Evolutionary conservation across 1,140 invertebrate species (phyloP).

Genomic region (Zaprionus lachaisei): DNA sequence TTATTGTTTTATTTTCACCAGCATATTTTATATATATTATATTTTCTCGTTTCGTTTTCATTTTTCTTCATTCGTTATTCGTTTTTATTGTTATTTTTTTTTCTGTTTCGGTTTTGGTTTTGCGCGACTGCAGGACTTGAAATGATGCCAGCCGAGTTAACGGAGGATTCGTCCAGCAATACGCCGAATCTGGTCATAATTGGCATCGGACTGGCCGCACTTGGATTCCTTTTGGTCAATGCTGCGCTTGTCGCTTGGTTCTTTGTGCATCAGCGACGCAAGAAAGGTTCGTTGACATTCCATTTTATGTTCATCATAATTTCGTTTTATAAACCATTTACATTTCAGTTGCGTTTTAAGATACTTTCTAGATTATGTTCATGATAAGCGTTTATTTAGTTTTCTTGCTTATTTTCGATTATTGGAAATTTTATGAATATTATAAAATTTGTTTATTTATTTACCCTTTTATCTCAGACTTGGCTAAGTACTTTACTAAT

Average conservation of each 20-base stretch:
- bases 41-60: conserved; percentile 37
- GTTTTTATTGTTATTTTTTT: conserved; percentile 27
- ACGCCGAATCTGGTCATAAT: conserved; percentile 92
- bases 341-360: background rate
- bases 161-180: conserved; percentile 87
- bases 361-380: background rate
- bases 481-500: conserved; percentile 1
- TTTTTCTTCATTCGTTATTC: conserved; percentile 26
- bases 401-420: background rate
- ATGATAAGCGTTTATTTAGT: no score
- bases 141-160: conserved; percentile 88
- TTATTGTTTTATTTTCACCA: conserved; percentile 77
- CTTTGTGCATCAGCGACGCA: conserved; percentile 89
- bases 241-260: conserved; percentile 93
- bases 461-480: background rate
- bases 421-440: background rate
- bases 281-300: conserved; percentile 86
- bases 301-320: background rate
- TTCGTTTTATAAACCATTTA: background rate
- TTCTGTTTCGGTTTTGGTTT: conserved; percentile 27
- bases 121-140: conserved; percentile 84
- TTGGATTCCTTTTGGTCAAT: conserved; percentile 92
- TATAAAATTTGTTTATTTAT: background rate
- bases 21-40: conserved; percentile 52
- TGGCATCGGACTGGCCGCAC: conserved; percentile 91